Conservation (phyloP, 2,888 invertebrate genomes). For the Clostera curtula region DNA sequence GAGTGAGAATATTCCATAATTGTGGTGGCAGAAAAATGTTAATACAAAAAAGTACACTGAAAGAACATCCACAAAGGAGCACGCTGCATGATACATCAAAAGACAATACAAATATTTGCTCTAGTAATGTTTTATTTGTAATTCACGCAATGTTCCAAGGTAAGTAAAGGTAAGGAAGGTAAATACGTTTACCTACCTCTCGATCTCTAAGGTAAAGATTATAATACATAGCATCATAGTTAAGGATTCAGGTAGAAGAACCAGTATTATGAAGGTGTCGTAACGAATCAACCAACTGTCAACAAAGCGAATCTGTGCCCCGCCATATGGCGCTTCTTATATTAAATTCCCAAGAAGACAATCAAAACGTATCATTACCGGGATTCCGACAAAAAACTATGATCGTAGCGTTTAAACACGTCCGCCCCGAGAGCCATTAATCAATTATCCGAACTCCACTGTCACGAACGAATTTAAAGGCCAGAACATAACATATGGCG, state of each 20-base stretch:
- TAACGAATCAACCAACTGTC: slow-evolving; percentile 37
- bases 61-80: no score
- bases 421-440: slow-evolving; percentile 64
- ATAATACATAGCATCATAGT: no score
- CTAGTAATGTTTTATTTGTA: no score
- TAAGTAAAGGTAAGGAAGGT: no score
- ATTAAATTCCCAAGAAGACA: slow-evolving; percentile 48
- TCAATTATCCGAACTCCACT: slow-evolving; percentile 65
- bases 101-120: no score
- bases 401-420: slow-evolving; percentile 61
- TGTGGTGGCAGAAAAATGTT: no score
- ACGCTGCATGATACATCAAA: no score
- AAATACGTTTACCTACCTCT: no score
- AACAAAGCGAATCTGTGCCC: slow-evolving; percentile 48
- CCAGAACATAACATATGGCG: slow-evolving; percentile 58
- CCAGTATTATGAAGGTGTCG: slow-evolving; percentile 13
- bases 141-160: no score
- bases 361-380: slow-evolving; percentile 69
- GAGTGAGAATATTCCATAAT: no score
- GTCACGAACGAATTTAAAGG: slow-evolving; percentile 61
- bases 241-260: slow-evolving; percentile 18
- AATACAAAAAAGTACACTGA: no score
- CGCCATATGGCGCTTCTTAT: slow-evolving; percentile 58
- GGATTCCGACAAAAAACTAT: slow-evolving; percentile 58
- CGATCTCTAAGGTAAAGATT: no score